Conservation (phyloP, 2,797 vertebrate genomes). For the Staurois parvus region DNA sequence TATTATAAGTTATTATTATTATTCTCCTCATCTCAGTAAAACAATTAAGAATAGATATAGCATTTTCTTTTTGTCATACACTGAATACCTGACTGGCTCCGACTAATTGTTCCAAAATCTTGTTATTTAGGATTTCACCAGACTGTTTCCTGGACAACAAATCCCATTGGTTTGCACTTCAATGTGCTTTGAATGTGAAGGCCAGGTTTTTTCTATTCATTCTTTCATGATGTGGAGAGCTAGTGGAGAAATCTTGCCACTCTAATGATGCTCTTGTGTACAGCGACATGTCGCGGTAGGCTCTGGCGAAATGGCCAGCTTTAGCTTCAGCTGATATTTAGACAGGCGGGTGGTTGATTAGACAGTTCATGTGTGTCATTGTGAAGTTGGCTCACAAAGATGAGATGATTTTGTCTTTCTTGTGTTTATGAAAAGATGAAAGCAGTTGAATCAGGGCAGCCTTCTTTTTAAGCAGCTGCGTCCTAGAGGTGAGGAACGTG, state of each 20-base stretch:
- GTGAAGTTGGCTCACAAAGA: slow-evolving; percentile 31
- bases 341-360: slow-evolving; percentile 48
- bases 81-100: neutral
- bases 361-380: slow-evolving; percentile 29
- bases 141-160: slow-evolving; percentile 24
- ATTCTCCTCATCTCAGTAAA: neutral
- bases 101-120: neutral
- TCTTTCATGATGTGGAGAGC: neutral
- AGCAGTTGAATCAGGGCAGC: slow-evolving; percentile 8
- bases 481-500: slow-evolving; percentile 24
- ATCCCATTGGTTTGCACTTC: neutral
- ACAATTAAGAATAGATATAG: no score
- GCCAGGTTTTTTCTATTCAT: neutral
- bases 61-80: neutral
- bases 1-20: neutral
- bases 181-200: neutral
- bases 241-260: slow-evolving; percentile 18
- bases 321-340: slow-evolving; percentile 20
- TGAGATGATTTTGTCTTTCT: slow-evolving; percentile 50
- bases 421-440: slow-evolving; percentile 50
- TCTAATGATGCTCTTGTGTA: slow-evolving; percentile 9
- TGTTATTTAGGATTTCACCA: neutral
- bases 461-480: slow-evolving; percentile 38
- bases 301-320: neutral
- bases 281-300: neutral